Evolutionary conservation across 2,113 vertebrate species (phyloP).

Genomic region (Percina caprodes): DNA sequence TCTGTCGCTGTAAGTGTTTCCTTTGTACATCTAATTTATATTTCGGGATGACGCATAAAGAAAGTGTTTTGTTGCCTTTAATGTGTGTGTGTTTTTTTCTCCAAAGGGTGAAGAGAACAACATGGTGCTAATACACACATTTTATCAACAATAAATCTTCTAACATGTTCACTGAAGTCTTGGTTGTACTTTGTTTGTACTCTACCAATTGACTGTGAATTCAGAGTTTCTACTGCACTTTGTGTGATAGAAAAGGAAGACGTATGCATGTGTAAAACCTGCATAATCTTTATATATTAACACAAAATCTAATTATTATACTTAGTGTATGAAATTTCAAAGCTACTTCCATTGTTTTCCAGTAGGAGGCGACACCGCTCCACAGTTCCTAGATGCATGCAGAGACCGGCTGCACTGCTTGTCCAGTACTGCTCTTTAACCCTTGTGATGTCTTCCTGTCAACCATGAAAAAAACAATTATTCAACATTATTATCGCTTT

Average conservation of each 20-base stretch:
- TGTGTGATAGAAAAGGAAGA: background rate
- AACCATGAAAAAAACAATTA: too few relatives aligned
- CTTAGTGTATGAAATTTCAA: too few relatives aligned
- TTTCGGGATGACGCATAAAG: background rate
- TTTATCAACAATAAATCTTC: constrained; percentile 1
- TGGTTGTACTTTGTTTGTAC: background rate
- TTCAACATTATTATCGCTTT: too few relatives aligned
- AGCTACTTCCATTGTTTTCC: background rate
- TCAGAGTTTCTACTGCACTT: background rate
- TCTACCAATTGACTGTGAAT: background rate
- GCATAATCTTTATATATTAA: too few relatives aligned
- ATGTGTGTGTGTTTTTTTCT: background rate
- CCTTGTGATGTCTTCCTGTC: too few relatives aligned
- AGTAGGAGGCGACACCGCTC: constrained; percentile 10
- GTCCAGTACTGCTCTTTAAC: background rate
- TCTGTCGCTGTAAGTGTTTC: background rate
- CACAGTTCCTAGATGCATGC: background rate
- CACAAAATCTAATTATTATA: too few relatives aligned
- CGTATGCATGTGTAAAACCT: too few relatives aligned
- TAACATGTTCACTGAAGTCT: background rate
- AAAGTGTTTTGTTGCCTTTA: background rate
- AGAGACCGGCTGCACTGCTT: background rate
- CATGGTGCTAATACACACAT: accelerated
- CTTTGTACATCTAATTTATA: background rate
- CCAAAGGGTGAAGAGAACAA: constrained; percentile 1